A percentile compares a stretch with the other conserved stretches of the same genome.
Evolutionary conservation across 2,888 invertebrate species (phyloP).

Genomic region (Himalopsyche tibetana): DNA sequence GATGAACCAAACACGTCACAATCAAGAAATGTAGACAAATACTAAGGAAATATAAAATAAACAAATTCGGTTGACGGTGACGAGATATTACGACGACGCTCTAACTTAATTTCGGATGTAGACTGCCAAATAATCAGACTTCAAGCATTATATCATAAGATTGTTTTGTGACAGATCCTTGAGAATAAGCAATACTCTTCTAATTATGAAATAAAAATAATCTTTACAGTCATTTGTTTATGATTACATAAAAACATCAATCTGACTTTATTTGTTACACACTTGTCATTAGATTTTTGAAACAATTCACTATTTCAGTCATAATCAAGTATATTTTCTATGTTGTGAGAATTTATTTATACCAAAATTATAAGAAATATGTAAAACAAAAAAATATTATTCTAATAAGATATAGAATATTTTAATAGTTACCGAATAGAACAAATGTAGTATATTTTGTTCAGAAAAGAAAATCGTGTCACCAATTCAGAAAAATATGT

Average conservation of each 20-base stretch:
- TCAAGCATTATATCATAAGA: background rate
- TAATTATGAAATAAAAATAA: background rate
- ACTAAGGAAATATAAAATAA: background rate
- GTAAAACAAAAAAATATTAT: too few species aligned
- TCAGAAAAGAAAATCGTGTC: too few species aligned
- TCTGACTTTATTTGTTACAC: slow-evolving; percentile 1
- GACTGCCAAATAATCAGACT: background rate
- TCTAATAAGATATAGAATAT: too few species aligned
- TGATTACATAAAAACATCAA: slow-evolving; percentile 2
- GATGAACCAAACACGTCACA: slow-evolving; percentile 6
- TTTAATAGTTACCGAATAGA: too few species aligned
- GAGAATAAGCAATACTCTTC: background rate
- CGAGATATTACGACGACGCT: background rate
- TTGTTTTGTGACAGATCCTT: background rate
- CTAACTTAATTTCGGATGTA: background rate
- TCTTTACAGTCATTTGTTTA: background rate
- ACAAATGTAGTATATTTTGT: too few species aligned
- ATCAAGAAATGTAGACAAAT: background rate
- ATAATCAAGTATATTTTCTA: too few species aligned
- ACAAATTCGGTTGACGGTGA: background rate
- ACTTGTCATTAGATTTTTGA: background rate
- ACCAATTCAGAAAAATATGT: too few species aligned
- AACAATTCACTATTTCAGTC: too few species aligned
- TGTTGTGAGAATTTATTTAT: too few species aligned
- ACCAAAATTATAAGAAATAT: too few species aligned